phyloP scores from a whole-genome alignment of 2,113 vertebrate genomes.

The Cichladusa arquata region DNA sequence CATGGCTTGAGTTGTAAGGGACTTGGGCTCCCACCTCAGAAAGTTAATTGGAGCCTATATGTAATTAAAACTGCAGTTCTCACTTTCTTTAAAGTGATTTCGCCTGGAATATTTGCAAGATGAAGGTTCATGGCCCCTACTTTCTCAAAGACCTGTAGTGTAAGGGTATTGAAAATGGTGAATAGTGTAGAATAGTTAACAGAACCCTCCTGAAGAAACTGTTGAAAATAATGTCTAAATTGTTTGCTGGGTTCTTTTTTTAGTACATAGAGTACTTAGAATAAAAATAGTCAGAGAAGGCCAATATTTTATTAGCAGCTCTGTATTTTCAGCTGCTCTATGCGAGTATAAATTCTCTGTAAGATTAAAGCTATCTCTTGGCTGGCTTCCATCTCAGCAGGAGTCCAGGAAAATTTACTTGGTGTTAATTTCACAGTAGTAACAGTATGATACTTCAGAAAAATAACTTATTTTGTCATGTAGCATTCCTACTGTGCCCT shows the following conservation, averaged over 20 bases:
- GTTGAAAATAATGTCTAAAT: not conserved
- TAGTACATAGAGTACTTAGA: not conserved
- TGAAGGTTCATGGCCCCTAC: not conserved
- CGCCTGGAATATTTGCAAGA: not conserved
- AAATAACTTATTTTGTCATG: not conserved
- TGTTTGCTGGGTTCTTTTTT: not conserved
- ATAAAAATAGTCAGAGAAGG: not conserved
- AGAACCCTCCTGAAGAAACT: not conserved
- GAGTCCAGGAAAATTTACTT: not conserved
- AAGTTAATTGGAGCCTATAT: not conserved
- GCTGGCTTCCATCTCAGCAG: not conserved
- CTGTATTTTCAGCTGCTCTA: not conserved
- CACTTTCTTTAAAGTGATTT: not conserved
- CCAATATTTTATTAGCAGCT: not conserved
- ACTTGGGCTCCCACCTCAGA: not conserved
- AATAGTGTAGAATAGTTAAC: not conserved
- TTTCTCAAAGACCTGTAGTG: not conserved
- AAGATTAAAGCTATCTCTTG: not conserved
- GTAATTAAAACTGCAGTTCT: not conserved
- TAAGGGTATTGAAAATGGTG: not conserved
- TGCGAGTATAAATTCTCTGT: not conserved
- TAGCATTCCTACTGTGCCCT: not conserved
- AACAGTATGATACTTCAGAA: not conserved
- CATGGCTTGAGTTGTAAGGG: not conserved
- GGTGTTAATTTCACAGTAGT: not conserved